These are phyloP conservation scores for Nyctereutes procyonoides DNA, from an alignment of 2,113 vertebrate species.

Conservation along the genomic window DNA sequence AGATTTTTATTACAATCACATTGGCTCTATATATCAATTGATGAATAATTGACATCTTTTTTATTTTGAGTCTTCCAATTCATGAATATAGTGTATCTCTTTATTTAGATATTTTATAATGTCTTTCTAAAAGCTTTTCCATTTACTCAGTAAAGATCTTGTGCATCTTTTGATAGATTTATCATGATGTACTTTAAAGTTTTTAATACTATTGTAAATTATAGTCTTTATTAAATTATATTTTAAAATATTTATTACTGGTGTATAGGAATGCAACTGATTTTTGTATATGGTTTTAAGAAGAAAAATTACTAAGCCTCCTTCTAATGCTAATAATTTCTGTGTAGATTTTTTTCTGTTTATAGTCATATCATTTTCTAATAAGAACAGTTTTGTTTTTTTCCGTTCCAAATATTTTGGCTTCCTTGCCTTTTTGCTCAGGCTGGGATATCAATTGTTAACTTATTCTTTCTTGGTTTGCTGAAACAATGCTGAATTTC, in stretches of 20 bases:
- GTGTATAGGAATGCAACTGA: not conserved
- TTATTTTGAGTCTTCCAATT: not conserved
- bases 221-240: not conserved
- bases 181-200: not conserved
- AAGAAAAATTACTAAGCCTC: not conserved
- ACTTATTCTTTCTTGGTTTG: not conserved
- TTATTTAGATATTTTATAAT: not conserved
- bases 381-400: not conserved
- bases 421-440: not conserved
- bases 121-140: not conserved
- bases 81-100: not conserved
- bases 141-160: not conserved
- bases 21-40: not conserved
- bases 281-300: not conserved
- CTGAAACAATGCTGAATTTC: not conserved
- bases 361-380: not conserved
- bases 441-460: not conserved
- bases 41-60: not conserved
- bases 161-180: not conserved
- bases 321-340: not conserved
- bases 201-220: not conserved
- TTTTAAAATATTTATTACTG: not conserved
- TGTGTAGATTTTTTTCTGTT: not conserved
- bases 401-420: not conserved
- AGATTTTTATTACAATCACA: not conserved